Percentiles rank a stretch among this genome's conserved stretches.
phyloP scores from a whole-genome alignment of 92 coral and sea anemone species.

The Phenganax stokvisi region DNA sequence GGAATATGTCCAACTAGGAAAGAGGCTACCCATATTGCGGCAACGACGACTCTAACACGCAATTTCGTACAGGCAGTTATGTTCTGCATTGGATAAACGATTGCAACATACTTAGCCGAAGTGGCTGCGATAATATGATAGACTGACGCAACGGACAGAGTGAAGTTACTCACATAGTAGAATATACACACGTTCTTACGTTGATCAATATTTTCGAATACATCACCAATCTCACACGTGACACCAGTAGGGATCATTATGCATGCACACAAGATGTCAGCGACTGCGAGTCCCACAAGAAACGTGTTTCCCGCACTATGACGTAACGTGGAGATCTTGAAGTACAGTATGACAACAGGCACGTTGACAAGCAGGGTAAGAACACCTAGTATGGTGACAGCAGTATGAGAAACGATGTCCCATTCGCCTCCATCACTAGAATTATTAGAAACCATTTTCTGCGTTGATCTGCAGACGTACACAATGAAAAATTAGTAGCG shows the following conservation, averaged over 20 bases:
- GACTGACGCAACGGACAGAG: conserved; percentile 15
- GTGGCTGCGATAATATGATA: conserved; percentile 34
- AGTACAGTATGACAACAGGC: not conserved
- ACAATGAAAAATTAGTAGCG: not conserved
- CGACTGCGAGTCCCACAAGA: conserved; percentile 26
- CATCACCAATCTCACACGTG: not conserved
- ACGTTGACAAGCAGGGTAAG: not conserved
- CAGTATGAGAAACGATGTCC: not conserved
- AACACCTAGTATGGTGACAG: not conserved
- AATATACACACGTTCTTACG: not conserved
- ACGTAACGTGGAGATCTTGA: conserved; percentile 27
- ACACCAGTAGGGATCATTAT: conserved; percentile 24
- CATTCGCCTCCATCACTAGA: not conserved
- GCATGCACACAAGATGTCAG: conserved; percentile 28
- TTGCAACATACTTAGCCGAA: conserved; percentile 28
- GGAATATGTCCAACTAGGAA: conserved; percentile 29
- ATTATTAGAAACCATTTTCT: not conserved
- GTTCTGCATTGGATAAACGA: conserved; percentile 27
- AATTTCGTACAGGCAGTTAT: conserved; percentile 8
- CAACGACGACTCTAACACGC: conserved; percentile 4
- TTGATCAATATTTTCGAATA: not conserved
- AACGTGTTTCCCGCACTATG: conserved; percentile 27
- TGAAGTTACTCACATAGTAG: conserved; percentile 11
- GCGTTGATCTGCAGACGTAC: not conserved
- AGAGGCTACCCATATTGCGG: conserved; percentile 7